A percentile compares a stretch with the other conserved stretches of the same genome.
Conservation (phyloP, 2,113 vertebrate genomes). For the Arvicanthis niloticus region DNA sequence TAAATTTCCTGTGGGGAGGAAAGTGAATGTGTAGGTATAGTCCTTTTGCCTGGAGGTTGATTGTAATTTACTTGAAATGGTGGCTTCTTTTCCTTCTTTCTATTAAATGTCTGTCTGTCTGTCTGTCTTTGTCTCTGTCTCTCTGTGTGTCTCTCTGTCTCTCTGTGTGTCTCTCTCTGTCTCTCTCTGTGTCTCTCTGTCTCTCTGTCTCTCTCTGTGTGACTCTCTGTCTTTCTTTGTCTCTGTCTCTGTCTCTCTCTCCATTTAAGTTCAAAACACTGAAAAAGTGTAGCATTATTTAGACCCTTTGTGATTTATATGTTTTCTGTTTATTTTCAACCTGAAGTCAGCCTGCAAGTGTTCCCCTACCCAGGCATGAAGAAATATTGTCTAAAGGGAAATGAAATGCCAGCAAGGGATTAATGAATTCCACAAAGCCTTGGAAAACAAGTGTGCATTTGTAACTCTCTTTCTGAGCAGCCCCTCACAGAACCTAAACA, state of each 20-base stretch:
- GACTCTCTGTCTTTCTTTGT: slow-evolving; percentile 18
- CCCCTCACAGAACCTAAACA: not conserved
- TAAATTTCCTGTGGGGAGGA: slow-evolving; percentile 66
- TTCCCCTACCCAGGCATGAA: slow-evolving; percentile 27
- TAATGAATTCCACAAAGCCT: slow-evolving; percentile 54
- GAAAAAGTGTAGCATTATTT: slow-evolving; percentile 62
- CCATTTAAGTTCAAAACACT: slow-evolving; percentile 52
- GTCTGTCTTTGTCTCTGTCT: too few species aligned
- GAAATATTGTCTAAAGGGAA: slow-evolving; percentile 64
- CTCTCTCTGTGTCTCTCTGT: too few species aligned
- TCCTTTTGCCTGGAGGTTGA: slow-evolving; percentile 71
- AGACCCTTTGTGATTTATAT: slow-evolving; percentile 65
- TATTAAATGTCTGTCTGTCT: slow-evolving; percentile 65
- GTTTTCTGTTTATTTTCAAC: slow-evolving; percentile 64
- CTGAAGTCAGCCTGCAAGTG: slow-evolving; percentile 38
- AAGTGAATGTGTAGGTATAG: slow-evolving; percentile 76
- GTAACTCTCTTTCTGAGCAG: not conserved
- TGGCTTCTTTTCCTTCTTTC: slow-evolving; percentile 64
- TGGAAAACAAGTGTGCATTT: slow-evolving; percentile 16
- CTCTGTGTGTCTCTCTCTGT: too few species aligned
- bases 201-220: too few species aligned
- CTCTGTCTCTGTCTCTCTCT: slow-evolving; percentile 45
- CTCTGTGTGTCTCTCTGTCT: too few species aligned
- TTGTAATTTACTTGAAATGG: slow-evolving; percentile 76
- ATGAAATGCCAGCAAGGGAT: slow-evolving; percentile 38